Evolutionary conservation across 2,113 vertebrate genomes (phyloP), one percentile per base, ranked within the genome.

Genomic region (Parus major): DNA sequence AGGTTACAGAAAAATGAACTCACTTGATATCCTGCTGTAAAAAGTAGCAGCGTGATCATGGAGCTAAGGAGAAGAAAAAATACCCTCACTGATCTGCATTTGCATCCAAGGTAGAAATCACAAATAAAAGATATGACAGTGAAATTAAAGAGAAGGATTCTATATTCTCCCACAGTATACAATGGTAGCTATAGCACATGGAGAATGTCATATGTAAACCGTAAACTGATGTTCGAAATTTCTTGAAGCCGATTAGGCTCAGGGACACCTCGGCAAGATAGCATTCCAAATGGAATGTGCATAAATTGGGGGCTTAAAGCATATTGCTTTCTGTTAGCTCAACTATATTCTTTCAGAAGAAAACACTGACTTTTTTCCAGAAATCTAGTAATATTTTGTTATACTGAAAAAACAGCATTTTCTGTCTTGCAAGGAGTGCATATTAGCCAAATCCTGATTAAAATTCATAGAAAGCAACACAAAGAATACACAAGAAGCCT

Each of bases 401-500:
- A 61, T 47, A 84, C 36, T 15, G 78, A 92, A 93, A 86, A 47
- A 82, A 76, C 75, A 82, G 19, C 16, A 23, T 59, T 56, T 94
- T 81, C 63, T 4, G 0, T 89, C 77, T 92, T 64, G 57, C 50
- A 76, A 60, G 56, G n/a, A 92, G 52, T 29, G 36, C 29, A 39
- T 82, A 63, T 91, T 66, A 93, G 39, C 56, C 61, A 90, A 94
- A 66, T 50, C 29, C 42, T 73, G 72, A 79, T 63, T 93, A 89
- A 92, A 91, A 91, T 84, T 91, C 86, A 90, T 80, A 69, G 86
- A 94, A 75, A 88, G 23, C 61, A 95, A 60, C 78, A 96, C 81
- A 96, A 95, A 96, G 91, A 86, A 87, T 89, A 60, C 71, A 80
- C 50, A 69, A 94, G 72, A 35, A 97, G n/a, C 21, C 66, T 90